These are phyloP conservation scores for Drosophila persimilis DNA, from an alignment of 1,140 invertebrate genomes.

Conservation along the genomic window DNA sequence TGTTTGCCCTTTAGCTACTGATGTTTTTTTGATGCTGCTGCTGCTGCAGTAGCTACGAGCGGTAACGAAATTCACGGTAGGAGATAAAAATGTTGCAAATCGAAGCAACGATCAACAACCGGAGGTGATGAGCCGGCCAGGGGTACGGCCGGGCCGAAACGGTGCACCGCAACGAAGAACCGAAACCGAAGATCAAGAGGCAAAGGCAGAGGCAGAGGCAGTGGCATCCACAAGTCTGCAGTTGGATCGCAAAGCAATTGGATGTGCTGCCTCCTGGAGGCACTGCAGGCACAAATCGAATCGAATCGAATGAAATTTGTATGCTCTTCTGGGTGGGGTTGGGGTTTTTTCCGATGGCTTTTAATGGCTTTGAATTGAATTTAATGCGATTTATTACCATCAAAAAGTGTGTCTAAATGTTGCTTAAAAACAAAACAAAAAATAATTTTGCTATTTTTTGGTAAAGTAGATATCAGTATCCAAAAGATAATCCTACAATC, in stretches of 20 bases:
- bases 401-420: too few relatives aligned
- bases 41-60: constrained; percentile 71
- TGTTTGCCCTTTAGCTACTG: constrained; percentile 55
- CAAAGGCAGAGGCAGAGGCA: constrained; percentile 4
- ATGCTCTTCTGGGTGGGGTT: constrained; percentile 5
- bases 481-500: too few relatives aligned
- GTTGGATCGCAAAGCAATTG: constrained; percentile 32
- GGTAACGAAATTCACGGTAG: constrained; percentile 81
- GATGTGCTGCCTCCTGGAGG: constrained; percentile 31
- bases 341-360: too few relatives aligned
- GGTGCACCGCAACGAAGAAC: constrained; percentile 41
- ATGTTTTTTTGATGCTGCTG: background rate
- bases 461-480: too few relatives aligned
- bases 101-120: constrained; percentile 80
- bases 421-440: too few relatives aligned
- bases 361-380: background rate
- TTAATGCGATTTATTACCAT: too few relatives aligned
- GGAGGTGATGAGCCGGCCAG: constrained; percentile 56
- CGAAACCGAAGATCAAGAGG: constrained; percentile 20
- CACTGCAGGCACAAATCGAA: background rate
- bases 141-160: constrained; percentile 16
- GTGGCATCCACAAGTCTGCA: constrained; percentile 21
- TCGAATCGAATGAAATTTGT: background rate
- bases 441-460: too few relatives aligned
- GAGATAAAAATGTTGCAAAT: constrained; percentile 81